Percentiles rank a stretch among this genome's conserved stretches.
phyloP scores from a whole-genome alignment of 2,888 invertebrate species.

The Anthophora plumipes region DNA sequence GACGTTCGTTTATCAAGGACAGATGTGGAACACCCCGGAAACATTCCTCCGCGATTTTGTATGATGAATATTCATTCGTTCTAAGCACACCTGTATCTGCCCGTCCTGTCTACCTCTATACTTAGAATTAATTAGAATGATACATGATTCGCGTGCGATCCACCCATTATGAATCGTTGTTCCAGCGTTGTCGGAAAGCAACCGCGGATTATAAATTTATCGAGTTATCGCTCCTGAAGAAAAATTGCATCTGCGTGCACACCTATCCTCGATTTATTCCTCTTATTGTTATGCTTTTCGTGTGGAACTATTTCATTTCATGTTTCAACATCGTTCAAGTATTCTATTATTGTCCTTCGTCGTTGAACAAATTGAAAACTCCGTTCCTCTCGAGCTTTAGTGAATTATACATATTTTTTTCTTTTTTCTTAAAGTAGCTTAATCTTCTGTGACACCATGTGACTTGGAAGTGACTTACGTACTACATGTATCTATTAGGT shows the following conservation, averaged over 20 bases:
- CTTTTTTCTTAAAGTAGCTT: no score
- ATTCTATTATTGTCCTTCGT: not conserved
- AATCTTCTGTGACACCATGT: no score
- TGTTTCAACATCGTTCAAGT: not conserved
- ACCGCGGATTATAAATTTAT: slow-evolving; percentile 72
- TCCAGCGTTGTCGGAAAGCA: slow-evolving; percentile 64
- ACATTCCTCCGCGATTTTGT: slow-evolving; percentile 77
- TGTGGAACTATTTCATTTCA: not conserved
- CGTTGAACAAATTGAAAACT: slow-evolving; percentile 1
- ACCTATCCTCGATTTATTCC: not conserved
- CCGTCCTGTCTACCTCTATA: slow-evolving; percentile 67
- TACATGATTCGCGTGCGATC: slow-evolving; percentile 79
- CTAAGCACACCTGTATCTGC: slow-evolving; percentile 68
- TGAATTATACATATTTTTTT: no score
- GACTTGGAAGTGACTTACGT: no score
- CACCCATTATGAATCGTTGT: slow-evolving; percentile 73
- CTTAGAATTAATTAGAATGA: slow-evolving; percentile 81
- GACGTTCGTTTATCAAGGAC: slow-evolving; percentile 76
- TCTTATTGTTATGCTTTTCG: not conserved
- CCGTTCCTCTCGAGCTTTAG: not conserved
- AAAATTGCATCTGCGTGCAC: slow-evolving; percentile 49
- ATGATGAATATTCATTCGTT: slow-evolving; percentile 79
- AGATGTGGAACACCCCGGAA: slow-evolving; percentile 73
- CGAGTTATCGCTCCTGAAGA: slow-evolving; percentile 64
- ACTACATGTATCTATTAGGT: no score